Evolutionary conservation across 2,113 vertebrate genomes (phyloP), one percentile per base, ranked within the genome.

Genomic region (Tricholaema leucomelas): DNA sequence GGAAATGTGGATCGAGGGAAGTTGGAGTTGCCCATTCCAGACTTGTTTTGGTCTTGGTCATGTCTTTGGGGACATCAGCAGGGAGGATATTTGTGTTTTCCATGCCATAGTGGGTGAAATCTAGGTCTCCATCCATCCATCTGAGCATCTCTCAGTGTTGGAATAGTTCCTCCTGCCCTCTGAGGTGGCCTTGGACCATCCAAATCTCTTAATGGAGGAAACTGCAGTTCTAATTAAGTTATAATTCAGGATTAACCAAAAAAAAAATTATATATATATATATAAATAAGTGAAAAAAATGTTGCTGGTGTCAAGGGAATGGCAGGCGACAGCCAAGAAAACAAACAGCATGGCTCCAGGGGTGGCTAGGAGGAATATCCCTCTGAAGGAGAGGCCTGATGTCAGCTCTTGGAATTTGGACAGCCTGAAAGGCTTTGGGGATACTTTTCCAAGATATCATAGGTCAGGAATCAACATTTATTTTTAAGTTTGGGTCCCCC

Each of bases 401-500:
- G 42, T 96, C 42, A 94, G 88, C 84, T 92, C 78, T 55, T 54
- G 89, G 96, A 96, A 95, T 90, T 92, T 94, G 87, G 78, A 78
- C 85, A 92, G 92, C 74, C 95, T 91, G 64, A 79, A 91, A 71
- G 61, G 50, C 25, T 89, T 92, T 95, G 91, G 94, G 93, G 88
- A 75, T 95, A 81, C 94, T 97, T 96, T 97, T 97, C 96, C 91
- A 79, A 97, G 92, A 97, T 96, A 95, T 88, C 94, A 92, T 93
- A 93, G 95, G 81, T 95, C 85, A 95, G 75, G 93, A 96, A 96
- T 95, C 94, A 92, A 78, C 25, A 38, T 83, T 95, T 95, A 96
- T 95, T 97, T 97, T 95, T 94, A 96, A 94, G 35, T 5, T 27
- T 50, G 40, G 87, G 90, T 95, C 87, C 94, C 85, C 59, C 25